Conservation (phyloP, 2,797 vertebrate species). For the Toxotes lorentzi region DNA sequence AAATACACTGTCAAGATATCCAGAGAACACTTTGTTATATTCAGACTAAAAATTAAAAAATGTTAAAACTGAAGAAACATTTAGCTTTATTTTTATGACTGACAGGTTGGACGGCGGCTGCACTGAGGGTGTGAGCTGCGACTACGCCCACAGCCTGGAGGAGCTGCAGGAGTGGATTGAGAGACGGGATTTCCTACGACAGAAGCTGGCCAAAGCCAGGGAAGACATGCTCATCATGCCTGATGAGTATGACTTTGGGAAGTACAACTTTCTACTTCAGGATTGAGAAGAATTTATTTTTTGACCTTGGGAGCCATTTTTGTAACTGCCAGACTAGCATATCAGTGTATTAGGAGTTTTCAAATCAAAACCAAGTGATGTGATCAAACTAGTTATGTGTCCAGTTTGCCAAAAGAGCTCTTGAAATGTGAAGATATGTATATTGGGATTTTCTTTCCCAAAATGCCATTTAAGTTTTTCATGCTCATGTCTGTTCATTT, state of each 20-base stretch:
- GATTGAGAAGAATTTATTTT: constrained; percentile 68
- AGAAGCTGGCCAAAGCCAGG: constrained; percentile 92
- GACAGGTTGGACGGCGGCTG: constrained; percentile 81
- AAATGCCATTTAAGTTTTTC: constrained; percentile 4
- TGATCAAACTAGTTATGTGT: background rate
- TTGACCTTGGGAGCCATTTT: constrained; percentile 12
- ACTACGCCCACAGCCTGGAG: constrained; percentile 91
- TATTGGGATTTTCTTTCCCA: constrained; percentile 4
- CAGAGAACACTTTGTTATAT: background rate
- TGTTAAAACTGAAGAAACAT: background rate
- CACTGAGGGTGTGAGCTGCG: constrained; percentile 91
- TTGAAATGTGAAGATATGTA: background rate
- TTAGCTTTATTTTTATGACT: constrained; percentile 19
- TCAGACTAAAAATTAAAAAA: background rate
- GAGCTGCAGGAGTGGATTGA: constrained; percentile 94
- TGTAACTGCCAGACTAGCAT: constrained; percentile 36
- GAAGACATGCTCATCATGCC: constrained; percentile 94
- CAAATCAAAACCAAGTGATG: constrained; percentile 24
- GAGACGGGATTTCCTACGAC: constrained; percentile 91
- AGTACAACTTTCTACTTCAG: constrained; percentile 94
- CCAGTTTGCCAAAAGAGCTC: constrained; percentile 6
- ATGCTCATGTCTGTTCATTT: background rate
- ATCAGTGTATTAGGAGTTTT: background rate
- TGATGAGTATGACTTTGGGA: constrained; percentile 92
- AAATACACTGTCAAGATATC: too few species aligned